phyloP scores from a whole-genome alignment of 2,888 invertebrate species.

The Noctua pronuba region DNA sequence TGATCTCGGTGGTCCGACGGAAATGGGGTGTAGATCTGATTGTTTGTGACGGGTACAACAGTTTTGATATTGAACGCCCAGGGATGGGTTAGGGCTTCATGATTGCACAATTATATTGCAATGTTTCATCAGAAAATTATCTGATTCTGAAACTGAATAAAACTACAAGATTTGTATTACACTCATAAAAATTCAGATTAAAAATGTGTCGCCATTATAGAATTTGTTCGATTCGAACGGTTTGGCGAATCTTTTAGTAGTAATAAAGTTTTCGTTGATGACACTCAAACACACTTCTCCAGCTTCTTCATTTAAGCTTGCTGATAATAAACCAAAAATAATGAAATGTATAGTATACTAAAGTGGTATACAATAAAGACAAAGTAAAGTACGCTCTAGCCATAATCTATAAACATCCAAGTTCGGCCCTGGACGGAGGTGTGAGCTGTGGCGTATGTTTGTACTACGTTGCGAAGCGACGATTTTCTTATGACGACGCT shows the following conservation, averaged over 20 bases:
- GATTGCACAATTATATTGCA: background rate
- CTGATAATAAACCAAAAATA: background rate
- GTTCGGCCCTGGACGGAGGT: constrained; percentile 51
- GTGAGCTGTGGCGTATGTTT: constrained; percentile 57
- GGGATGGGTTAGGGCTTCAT: constrained; percentile 24
- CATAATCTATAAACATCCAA: background rate
- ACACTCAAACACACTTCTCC: background rate
- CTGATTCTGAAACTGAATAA: background rate
- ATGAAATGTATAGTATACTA: background rate
- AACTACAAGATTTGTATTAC: background rate
- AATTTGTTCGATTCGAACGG: background rate
- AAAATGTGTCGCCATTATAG: background rate
- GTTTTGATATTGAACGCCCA: constrained; percentile 44
- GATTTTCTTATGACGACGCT: constrained; percentile 65
- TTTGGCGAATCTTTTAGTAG: background rate
- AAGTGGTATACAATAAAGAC: background rate
- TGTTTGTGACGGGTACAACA: constrained; percentile 37
- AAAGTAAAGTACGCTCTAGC: background rate
- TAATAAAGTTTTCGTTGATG: background rate
- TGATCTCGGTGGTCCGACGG: constrained; percentile 58
- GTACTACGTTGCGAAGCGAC: constrained; percentile 33
- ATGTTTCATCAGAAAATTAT: background rate
- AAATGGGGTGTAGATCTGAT: constrained; percentile 50
- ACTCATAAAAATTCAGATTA: background rate
- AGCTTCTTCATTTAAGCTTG: background rate